Conservation (phyloP, 2,888 invertebrate genomes). For the Nematopogon swammerdamellus region DNA sequence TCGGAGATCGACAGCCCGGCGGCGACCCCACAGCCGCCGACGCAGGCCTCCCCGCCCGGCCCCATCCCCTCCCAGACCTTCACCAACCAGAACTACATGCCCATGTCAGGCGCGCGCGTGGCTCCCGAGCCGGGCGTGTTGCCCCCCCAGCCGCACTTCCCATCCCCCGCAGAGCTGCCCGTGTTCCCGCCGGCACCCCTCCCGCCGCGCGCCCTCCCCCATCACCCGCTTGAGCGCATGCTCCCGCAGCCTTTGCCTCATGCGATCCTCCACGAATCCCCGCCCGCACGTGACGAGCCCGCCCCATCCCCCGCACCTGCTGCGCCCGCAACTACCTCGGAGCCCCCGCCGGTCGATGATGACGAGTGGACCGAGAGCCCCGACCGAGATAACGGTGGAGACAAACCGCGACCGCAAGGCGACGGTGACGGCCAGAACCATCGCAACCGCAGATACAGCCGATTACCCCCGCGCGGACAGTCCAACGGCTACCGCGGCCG, state of each 20-base stretch:
- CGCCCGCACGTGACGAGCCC: conserved; percentile 17
- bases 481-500: conserved; percentile 44
- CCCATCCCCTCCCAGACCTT: conserved; percentile 79
- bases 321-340: conserved; percentile 18
- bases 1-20: conserved; percentile 82
- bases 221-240: conserved; percentile 3
- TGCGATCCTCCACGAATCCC: conserved; percentile 11
- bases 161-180: conserved; percentile 52
- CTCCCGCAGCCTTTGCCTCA: conserved; percentile 6
- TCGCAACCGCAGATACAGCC: conserved; percentile 33
- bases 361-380: conserved; percentile 35
- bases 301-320: conserved; percentile 19
- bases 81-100: conserved; percentile 77
- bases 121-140: conserved; percentile 52
- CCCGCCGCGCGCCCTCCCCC: conserved; percentile 23
- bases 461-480: conserved; percentile 29
- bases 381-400: conserved; percentile 28
- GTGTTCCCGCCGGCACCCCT: conserved; percentile 33
- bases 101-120: conserved; percentile 40
- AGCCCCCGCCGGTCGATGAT: conserved; percentile 19
- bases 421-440: conserved; percentile 42
- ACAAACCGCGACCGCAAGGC: conserved; percentile 33
- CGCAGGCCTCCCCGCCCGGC: conserved; percentile 30
- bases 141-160: conserved; percentile 53
- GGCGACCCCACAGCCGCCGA: conserved; percentile 46